These are phyloP conservation scores for Peromyscus californicus DNA, from an alignment of 2,113 vertebrate species.

Conservation along the genomic window DNA sequence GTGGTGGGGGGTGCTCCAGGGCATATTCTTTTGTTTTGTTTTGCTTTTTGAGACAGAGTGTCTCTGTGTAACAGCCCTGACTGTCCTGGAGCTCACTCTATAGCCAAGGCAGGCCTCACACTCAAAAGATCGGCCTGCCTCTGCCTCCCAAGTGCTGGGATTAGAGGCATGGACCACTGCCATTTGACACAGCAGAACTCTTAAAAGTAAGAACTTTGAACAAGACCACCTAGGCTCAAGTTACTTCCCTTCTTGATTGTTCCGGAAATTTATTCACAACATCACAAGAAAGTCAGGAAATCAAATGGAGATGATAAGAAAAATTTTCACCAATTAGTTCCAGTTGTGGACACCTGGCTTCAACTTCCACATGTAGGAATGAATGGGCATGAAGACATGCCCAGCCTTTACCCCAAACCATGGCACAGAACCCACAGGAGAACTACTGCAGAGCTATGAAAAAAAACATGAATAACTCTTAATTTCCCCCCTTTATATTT, in stretches of 20 bases:
- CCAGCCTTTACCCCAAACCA: not conserved
- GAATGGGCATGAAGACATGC: not conserved
- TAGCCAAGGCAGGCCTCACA: not conserved
- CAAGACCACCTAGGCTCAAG: not conserved
- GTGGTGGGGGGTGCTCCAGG: not conserved
- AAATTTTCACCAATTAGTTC: not conserved
- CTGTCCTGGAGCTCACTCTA: not conserved
- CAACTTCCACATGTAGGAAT: not conserved
- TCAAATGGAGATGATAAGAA: not conserved
- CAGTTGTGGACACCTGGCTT: not conserved
- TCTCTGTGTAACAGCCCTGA: not conserved
- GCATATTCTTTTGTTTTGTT: not conserved
- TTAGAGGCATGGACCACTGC: not conserved
- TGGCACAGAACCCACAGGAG: not conserved
- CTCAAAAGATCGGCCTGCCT: not conserved
- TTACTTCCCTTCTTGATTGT: not conserved
- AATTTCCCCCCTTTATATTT: not conserved
- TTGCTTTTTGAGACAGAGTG: not conserved
- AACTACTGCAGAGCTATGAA: not conserved
- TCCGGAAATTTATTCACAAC: not conserved
- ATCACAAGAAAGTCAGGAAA: not conserved
- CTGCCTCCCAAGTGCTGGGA: not conserved
- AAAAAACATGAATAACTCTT: too few relatives aligned
- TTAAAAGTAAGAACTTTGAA: not conserved
- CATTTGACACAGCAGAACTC: not conserved